Evolutionary conservation across 2,113 vertebrate species (phyloP).

Genomic region (Charadrius vociferus): DNA sequence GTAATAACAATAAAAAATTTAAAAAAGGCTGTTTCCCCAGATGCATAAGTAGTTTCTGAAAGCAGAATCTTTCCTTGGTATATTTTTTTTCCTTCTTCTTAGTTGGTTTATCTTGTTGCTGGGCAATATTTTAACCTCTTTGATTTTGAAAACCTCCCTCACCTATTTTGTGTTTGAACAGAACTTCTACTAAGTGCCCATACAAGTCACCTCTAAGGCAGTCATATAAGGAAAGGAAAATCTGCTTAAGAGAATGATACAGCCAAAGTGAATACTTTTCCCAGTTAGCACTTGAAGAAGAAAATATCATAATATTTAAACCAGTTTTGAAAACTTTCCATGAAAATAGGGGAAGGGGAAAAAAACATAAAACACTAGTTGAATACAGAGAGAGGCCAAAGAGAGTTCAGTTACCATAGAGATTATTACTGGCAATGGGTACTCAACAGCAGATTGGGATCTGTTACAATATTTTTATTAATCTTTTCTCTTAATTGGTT

Average conservation of each 20-base stretch:
- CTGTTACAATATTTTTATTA: conserved; percentile 77
- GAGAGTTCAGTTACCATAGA: conserved; percentile 75
- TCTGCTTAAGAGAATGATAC: conserved; percentile 43
- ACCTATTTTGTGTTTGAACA: background rate
- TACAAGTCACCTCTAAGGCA: conserved; percentile 42
- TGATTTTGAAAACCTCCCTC: background rate
- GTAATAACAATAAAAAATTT: background rate
- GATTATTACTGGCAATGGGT: conserved; percentile 74
- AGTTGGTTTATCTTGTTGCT: background rate
- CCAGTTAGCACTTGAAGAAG: conserved; percentile 68
- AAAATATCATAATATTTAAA: conserved; percentile 80
- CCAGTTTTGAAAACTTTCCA: conserved; percentile 77
- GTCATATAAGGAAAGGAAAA: conserved; percentile 42
- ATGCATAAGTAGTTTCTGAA: background rate
- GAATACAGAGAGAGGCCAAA: conserved; percentile 68
- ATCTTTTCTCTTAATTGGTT: conserved; percentile 81
- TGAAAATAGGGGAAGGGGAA: conserved; percentile 53
- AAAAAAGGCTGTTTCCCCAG: background rate
- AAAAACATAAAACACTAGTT: conserved; percentile 55
- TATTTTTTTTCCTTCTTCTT: background rate
- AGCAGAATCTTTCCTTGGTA: background rate
- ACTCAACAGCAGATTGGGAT: conserved; percentile 78
- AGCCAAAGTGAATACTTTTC: conserved; percentile 49
- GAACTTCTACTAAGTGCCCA: background rate
- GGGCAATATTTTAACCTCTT: conserved; percentile 5